phyloP scores from a whole-genome alignment of 2,888 invertebrate species.

The Sinotaia quadrata region DNA sequence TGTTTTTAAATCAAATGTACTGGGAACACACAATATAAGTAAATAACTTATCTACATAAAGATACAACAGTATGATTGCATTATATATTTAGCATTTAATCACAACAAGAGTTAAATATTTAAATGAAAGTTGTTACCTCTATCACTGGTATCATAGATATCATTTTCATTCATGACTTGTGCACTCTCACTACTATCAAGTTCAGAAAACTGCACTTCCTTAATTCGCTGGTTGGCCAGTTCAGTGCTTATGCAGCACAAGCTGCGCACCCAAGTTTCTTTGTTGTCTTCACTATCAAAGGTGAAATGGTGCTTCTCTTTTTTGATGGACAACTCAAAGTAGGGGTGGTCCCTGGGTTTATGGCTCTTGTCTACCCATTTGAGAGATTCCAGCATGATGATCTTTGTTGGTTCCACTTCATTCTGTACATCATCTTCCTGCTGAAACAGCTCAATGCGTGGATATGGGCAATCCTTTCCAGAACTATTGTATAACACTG shows the following conservation, averaged over 20 bases:
- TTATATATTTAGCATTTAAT: no score
- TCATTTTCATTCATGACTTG: conserved; percentile 35
- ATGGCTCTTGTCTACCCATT: conserved; percentile 18
- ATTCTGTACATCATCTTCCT: conserved; percentile 23
- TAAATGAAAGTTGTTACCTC: conserved; percentile 23
- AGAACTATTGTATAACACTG: conserved; percentile 35
- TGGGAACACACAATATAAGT: no score
- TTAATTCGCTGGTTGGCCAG: conserved; percentile 13
- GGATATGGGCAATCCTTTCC: conserved; percentile 28
- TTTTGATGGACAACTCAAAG: conserved; percentile 40
- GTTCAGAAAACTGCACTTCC: background rate
- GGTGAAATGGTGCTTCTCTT: conserved; percentile 36
- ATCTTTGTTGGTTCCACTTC: conserved; percentile 25
- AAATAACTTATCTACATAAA: no score
- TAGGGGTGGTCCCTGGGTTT: conserved; percentile 24
- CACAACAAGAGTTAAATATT: no score
- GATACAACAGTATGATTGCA: no score
- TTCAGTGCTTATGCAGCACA: conserved; percentile 24
- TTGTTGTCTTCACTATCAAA: conserved; percentile 32
- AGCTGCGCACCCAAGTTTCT: conserved; percentile 36
- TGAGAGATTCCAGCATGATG: conserved; percentile 19
- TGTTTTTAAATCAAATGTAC: no score
- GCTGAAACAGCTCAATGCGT: conserved; percentile 38
- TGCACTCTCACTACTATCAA: conserved; percentile 8
- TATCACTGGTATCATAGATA: conserved; percentile 33